phyloP scores from a whole-genome alignment of 2,797 vertebrate species.

The Enteromius trimaculatus region DNA sequence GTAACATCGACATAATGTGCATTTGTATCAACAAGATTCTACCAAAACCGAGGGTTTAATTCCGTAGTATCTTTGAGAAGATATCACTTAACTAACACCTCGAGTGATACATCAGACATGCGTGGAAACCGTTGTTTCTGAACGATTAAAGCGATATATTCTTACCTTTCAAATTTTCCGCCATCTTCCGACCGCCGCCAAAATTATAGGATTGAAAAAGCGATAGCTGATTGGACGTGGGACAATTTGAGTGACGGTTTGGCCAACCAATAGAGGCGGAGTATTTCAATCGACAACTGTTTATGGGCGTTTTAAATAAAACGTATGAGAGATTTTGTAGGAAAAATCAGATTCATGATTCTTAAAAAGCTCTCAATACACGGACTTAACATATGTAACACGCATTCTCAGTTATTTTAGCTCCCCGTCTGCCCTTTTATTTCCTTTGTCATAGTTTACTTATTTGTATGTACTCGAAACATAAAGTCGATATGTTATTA shows the following conservation, averaged over 20 bases:
- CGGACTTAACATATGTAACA: not conserved
- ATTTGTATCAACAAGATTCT: conserved; percentile 6
- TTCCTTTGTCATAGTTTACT: not conserved
- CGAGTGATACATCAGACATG: not conserved
- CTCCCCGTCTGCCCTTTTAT: not conserved
- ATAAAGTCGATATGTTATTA: not conserved
- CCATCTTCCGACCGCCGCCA: conserved; percentile 68
- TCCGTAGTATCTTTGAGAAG: not conserved
- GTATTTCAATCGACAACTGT: not conserved
- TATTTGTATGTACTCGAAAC: not conserved
- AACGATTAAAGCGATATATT: conserved; percentile 20
- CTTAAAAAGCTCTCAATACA: not conserved
- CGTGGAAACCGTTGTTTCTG: not conserved
- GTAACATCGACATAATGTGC: conserved; percentile 35
- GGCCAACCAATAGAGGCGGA: conserved; percentile 50
- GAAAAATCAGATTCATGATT: not conserved
- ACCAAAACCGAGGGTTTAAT: not conserved
- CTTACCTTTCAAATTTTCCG: conserved; percentile 69
- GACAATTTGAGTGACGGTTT: conserved; percentile 32
- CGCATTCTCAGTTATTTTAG: not conserved
- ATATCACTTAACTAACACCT: not conserved
- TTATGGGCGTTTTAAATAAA: not conserved
- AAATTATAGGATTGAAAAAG: conserved; percentile 53
- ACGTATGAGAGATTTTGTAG: not conserved
- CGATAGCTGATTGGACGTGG: conserved; percentile 50